Base-by-base conservation (phyloP, 1,140 invertebrate genomes). In the Drosophila chauvacae region DNA sequence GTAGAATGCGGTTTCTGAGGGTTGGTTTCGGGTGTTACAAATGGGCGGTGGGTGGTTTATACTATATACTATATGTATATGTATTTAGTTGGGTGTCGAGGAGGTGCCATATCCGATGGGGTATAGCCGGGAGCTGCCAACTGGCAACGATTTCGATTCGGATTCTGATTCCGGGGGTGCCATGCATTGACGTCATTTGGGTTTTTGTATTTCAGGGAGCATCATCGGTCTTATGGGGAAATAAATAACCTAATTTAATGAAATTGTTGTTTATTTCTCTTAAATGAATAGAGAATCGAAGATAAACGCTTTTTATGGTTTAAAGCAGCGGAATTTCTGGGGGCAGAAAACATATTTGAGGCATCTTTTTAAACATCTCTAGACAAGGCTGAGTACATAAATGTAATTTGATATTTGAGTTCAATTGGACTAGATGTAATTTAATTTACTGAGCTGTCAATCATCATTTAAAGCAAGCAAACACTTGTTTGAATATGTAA, bases 101-200 rank as follows among this genome's bases (percentile, higher is more conserved):
- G 47, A 76, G 56, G 26, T 57, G 63, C 47, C 47, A 26, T 51
- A 26, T 50, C 23, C 68, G 37, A 41, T 44, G 55, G 66, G 55
- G 9, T 50, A 37, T 37, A 28, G 73, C 63, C 51, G 47, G 41
- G 69, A 66, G 45, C 60, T 61, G 37, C 16, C 47, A 57, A 42
- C 51, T 68, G 57, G 41, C 39, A 41, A n/a, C 55, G 53, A 3
- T 59, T 39, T 6, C 9, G 57, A 42, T 45, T 81, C 59, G 16
- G 61, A 50, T 28, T n/a, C 2, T 6, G 56, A 45, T 47, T 81
- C 59, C 35, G 62, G 39, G 50, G 61, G 56, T 69, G 80, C 51
- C 47, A 70, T 51, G 45, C 57, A 59, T 70, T 85, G 75, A 81
- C 80, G 69, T 82, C 80, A 83, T 20, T 6, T 14, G 16, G 47